These are phyloP conservation scores for Mirza zaza DNA, from an alignment of 2,113 vertebrate genomes.

Conservation along the genomic window DNA sequence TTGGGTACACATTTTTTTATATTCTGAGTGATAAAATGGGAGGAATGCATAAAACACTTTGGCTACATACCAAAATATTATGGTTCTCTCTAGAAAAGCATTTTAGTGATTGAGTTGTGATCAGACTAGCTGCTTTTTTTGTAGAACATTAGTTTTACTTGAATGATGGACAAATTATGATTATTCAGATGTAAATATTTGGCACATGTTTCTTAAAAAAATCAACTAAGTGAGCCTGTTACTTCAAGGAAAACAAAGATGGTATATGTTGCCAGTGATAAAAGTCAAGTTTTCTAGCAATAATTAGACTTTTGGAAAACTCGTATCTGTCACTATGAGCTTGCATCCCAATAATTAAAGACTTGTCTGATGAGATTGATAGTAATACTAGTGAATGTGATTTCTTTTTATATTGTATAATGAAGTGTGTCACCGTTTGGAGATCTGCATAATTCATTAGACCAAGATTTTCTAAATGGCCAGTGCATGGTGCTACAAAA, in stretches of 20 bases:
- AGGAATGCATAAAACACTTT: neutral
- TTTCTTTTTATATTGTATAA: neutral
- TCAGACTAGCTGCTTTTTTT: neutral
- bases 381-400: neutral
- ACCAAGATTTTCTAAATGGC: neutral
- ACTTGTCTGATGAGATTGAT: neutral
- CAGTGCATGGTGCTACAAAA: neutral
- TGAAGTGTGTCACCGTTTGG: neutral
- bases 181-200: neutral
- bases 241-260: neutral
- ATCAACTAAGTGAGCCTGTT: neutral
- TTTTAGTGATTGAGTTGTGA: neutral
- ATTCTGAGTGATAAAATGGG: neutral
- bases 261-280: neutral
- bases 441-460: neutral
- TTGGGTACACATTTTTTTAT: neutral
- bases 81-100: neutral
- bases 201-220: conserved; percentile 15
- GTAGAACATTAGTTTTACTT: neutral
- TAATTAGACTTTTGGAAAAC: conserved; percentile 25
- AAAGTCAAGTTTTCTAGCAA: conserved; percentile 6
- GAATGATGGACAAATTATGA: neutral
- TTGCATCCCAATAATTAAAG: conserved; percentile 11
- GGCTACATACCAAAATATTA: neutral
- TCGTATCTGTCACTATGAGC: neutral